These are phyloP conservation scores for Hyles vespertilio DNA, from an alignment of 1,140 invertebrate species.

Conservation along the genomic window DNA sequence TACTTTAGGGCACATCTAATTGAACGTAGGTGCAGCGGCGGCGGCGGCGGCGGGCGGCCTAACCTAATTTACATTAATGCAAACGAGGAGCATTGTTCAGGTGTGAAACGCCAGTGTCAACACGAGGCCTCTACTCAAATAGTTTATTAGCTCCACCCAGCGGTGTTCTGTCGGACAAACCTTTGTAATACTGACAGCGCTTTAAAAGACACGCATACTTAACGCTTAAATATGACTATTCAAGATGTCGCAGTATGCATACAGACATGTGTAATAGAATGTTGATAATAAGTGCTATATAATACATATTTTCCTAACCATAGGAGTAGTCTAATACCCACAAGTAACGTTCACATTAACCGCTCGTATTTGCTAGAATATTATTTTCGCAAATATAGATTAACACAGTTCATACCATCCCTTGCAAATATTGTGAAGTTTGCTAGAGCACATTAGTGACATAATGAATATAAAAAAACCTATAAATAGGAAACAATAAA, in stretches of 20 bases:
- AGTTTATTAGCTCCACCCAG: conserved; percentile 73
- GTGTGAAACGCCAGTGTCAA: conserved; percentile 74
- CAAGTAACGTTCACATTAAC: too few species aligned
- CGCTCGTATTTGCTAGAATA: too few species aligned
- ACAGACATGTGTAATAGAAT: conserved; percentile 15
- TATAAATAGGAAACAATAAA: too few species aligned
- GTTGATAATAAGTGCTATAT: too few species aligned
- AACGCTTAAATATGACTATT: conserved; percentile 50
- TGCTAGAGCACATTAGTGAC: too few species aligned
- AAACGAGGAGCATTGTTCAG: conserved; percentile 74
- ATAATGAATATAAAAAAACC: too few species aligned
- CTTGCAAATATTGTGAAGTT: too few species aligned
- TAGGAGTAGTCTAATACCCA: too few species aligned
- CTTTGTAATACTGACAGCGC: conserved; percentile 65
- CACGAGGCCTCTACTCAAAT: conserved; percentile 69
- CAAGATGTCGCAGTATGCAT: conserved; percentile 35
- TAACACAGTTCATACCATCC: too few species aligned
- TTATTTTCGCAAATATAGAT: too few species aligned
- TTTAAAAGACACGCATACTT: conserved; percentile 61
- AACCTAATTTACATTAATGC: conserved; percentile 75
- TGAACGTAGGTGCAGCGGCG: conserved; percentile 62
- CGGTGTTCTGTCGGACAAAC: conserved; percentile 55
- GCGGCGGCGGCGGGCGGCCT: conserved; percentile 52
- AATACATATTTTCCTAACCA: too few species aligned
- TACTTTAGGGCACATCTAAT: conserved; percentile 67